These are phyloP conservation scores for Scaptomyza graminum DNA, from an alignment of 1,140 invertebrate genomes.

Conservation along the genomic window DNA sequence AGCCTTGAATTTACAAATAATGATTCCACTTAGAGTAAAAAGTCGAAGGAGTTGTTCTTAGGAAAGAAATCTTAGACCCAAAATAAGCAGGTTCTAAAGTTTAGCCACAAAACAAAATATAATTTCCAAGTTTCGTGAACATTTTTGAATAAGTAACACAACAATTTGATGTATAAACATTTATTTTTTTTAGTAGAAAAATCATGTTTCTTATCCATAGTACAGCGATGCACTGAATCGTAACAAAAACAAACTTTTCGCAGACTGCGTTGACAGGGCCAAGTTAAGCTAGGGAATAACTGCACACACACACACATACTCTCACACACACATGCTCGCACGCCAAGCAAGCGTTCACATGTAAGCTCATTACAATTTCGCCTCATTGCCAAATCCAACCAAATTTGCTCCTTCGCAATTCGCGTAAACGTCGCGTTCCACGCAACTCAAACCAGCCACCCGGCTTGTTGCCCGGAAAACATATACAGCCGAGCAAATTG, in stretches of 20 bases:
- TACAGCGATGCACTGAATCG: conserved; percentile 13
- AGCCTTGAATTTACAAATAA: not conserved
- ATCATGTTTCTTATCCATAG: not conserved
- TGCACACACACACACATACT: conserved; percentile 6
- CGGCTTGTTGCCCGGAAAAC: conserved; percentile 14
- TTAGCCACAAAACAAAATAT: too few species aligned
- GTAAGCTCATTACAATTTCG: conserved; percentile 72
- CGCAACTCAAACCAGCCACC: too few species aligned
- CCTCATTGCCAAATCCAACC: conserved; percentile 58
- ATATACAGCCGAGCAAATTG: conserved; percentile 57
- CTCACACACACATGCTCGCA: not conserved
- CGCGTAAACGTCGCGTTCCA: not conserved
- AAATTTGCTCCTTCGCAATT: conserved; percentile 22
- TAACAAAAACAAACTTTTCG: conserved; percentile 47
- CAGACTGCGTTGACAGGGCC: conserved; percentile 65
- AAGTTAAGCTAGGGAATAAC: conserved; percentile 62
- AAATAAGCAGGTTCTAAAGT: too few species aligned
- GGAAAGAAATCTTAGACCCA: too few species aligned
- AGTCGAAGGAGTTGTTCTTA: not conserved
- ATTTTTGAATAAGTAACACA: too few species aligned
- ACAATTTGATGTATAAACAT: too few species aligned
- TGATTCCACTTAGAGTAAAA: not conserved
- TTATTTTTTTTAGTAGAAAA: not conserved
- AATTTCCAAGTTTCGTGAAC: too few species aligned
- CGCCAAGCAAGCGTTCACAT: not conserved